Conservation (phyloP, 2,888 invertebrate genomes). For the Lepidonotus clava region DNA sequence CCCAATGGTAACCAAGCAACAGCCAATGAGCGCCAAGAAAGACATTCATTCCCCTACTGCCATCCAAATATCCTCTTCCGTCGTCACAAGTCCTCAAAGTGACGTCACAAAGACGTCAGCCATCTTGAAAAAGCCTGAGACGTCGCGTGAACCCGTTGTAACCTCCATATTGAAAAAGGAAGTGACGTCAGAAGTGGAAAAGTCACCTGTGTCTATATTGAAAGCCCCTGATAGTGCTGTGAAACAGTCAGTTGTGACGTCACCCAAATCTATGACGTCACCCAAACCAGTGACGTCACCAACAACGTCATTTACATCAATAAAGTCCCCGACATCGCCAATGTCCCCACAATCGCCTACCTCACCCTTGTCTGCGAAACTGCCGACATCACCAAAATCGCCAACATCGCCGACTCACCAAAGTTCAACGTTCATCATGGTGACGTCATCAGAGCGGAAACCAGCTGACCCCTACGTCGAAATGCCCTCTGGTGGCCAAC, state of each 20-base stretch:
- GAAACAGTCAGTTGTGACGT: neutral
- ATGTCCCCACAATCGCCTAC: neutral
- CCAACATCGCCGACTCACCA: conserved; percentile 6
- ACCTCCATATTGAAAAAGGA: neutral
- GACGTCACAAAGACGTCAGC: neutral
- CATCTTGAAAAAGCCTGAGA: neutral
- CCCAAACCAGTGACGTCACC: neutral
- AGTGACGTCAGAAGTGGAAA: neutral
- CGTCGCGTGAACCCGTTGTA: neutral
- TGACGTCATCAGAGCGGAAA: conserved; percentile 18
- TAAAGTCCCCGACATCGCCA: neutral
- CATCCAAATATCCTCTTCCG: conserved; percentile 1
- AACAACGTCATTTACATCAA: too few relatives aligned
- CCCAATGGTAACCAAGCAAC: conserved; percentile 14
- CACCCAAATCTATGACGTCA: neutral
- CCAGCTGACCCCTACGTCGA: conserved; percentile 34
- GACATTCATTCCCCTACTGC: neutral
- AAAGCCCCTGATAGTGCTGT: neutral
- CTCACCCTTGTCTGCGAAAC: neutral
- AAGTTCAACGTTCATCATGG: conserved; percentile 46
- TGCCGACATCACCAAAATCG: too few relatives aligned
- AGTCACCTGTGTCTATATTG: neutral
- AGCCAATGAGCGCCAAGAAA: neutral
- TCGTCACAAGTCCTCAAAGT: neutral
- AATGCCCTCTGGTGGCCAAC: neutral